These are phyloP conservation scores for Sepiola atlantica DNA, from an alignment of 2,888 invertebrate species.

Conservation along the genomic window DNA sequence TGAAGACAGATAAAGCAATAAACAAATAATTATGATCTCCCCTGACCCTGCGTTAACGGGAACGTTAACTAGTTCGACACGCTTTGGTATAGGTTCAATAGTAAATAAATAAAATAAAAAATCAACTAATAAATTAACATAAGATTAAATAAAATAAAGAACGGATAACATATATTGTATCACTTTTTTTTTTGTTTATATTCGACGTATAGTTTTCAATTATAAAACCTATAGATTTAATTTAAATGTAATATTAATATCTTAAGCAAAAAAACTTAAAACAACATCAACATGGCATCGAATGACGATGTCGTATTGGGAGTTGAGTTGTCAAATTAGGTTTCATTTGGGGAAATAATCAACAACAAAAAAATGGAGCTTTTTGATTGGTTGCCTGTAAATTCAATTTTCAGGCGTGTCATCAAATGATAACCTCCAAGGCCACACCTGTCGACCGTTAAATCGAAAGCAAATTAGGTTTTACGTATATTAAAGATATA, in stretches of 20 bases:
- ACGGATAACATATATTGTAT: no score
- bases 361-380: background rate
- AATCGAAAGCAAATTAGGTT: background rate
- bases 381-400: background rate
- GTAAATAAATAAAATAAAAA: no score
- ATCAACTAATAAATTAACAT: no score
- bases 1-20: no score
- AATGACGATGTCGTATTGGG: background rate
- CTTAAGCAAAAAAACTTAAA: background rate
- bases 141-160: no score
- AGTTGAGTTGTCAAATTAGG: background rate
- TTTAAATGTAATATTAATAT: background rate
- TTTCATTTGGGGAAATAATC: background rate
- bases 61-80: no score
- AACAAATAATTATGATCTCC: no score
- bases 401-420: background rate
- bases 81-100: no score
- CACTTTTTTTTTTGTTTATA: background rate
- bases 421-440: background rate
- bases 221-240: background rate
- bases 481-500: background rate
- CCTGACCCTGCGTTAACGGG: no score
- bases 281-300: background rate
- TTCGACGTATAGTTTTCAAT: background rate
- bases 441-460: conserved; percentile 21